Percentiles rank a stretch among this genome's conserved stretches.
These are phyloP conservation scores for Euura lappo DNA, from an alignment of 1,140 invertebrate species.

Conservation along the genomic window DNA sequence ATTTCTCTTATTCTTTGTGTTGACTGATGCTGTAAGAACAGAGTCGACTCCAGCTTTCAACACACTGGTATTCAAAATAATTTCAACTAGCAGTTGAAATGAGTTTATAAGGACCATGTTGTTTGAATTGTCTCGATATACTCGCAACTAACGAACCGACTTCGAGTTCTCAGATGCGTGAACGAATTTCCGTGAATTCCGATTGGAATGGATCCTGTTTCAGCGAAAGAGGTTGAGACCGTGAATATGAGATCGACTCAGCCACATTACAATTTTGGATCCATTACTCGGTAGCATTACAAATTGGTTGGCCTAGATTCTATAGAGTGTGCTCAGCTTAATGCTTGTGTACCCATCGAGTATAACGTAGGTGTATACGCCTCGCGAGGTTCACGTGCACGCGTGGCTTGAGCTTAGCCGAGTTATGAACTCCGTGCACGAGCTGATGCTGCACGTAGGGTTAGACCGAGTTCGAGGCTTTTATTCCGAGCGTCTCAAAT, in stretches of 20 bases:
- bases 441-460: constrained; percentile 9
- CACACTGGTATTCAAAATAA: too few species aligned
- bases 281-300: background rate
- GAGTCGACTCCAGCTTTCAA: too few species aligned
- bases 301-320: background rate
- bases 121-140: too few species aligned
- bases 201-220: background rate
- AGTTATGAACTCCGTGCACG: constrained; percentile 8
- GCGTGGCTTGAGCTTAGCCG: background rate
- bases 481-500: too few species aligned
- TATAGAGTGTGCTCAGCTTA: background rate
- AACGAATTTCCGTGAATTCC: background rate
- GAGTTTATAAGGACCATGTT: too few species aligned
- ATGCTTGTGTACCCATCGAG: constrained; percentile 4
- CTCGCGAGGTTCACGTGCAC: background rate
- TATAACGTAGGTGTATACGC: constrained; percentile 3
- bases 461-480: background rate
- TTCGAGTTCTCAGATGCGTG: too few species aligned
- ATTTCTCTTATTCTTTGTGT: background rate
- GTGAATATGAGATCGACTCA: background rate
- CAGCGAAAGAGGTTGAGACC: background rate
- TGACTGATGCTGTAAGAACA: too few species aligned
- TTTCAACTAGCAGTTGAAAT: too few species aligned
- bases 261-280: background rate
- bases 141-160: too few species aligned